phyloP scores from a whole-genome alignment of 1,140 invertebrate genomes.

The Caenorhabditis briggsae region DNA sequence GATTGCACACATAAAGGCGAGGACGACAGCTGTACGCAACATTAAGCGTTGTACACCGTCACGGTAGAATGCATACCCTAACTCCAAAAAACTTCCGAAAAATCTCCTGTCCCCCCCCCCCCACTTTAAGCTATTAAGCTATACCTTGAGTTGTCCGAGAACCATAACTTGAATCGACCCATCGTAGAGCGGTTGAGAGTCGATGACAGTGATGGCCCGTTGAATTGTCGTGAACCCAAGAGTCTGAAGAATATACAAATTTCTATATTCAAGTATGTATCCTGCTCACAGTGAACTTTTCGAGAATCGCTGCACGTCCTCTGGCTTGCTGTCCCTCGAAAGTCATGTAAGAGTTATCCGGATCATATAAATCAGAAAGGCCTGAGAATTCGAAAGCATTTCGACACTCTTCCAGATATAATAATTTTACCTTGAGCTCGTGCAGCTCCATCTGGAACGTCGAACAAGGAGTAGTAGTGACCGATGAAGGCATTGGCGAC shows the following conservation, averaged over 20 bases:
- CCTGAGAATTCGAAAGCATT: conserved; percentile 63
- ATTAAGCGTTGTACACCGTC: no score
- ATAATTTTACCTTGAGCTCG: conserved; percentile 35
- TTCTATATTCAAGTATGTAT: conserved; percentile 8
- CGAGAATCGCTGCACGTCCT: conserved; percentile 73
- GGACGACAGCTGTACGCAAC: no score
- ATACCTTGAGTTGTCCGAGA: conserved; percentile 77
- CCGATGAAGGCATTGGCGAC: conserved; percentile 72
- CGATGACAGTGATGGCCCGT: conserved; percentile 76
- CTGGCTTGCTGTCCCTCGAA: conserved; percentile 75
- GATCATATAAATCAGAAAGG: conserved; percentile 73
- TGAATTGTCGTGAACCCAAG: conserved; percentile 74
- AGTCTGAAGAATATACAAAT: conserved; percentile 65
- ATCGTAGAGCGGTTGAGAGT: conserved; percentile 76
- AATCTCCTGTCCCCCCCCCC: no score
- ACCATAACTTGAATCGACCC: conserved; percentile 77
- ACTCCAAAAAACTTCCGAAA: no score
- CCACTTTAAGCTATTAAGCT: no score
- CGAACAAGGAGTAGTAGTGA: conserved; percentile 76
- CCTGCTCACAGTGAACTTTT: conserved; percentile 74
- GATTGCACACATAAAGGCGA: no score
- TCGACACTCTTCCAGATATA: background rate
- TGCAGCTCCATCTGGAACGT: conserved; percentile 68
- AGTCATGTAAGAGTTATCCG: conserved; percentile 76
- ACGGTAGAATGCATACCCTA: no score